Conservation (phyloP, 2,113 vertebrate genomes). For the Urocynchramus pylzowi region DNA sequence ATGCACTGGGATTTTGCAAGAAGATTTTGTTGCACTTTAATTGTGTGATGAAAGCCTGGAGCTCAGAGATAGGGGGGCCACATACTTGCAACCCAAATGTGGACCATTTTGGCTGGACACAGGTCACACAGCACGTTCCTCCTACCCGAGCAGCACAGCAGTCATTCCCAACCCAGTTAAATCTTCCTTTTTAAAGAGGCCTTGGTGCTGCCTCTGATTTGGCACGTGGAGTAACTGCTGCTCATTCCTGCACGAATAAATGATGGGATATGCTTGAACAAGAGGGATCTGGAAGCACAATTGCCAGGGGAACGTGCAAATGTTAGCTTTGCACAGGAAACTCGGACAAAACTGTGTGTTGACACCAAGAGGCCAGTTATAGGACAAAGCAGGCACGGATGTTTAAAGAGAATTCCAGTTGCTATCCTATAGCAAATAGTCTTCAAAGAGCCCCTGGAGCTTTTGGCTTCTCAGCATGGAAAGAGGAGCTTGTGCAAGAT, state of each 20-base stretch:
- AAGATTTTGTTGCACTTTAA: neutral
- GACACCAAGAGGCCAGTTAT: slow-evolving; percentile 54
- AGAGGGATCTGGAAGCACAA: slow-evolving; percentile 30
- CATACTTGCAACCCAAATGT: neutral
- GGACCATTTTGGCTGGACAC: neutral
- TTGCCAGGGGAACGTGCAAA: slow-evolving; percentile 48
- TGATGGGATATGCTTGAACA: slow-evolving; percentile 8
- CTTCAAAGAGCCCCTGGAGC: slow-evolving; percentile 72
- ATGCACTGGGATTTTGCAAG: neutral
- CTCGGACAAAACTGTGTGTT: slow-evolving; percentile 20
- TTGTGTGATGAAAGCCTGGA: neutral
- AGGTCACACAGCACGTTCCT: neutral
- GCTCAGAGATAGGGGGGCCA: neutral
- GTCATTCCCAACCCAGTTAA: neutral
- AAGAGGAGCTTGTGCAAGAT: slow-evolving; percentile 57
- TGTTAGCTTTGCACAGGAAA: slow-evolving; percentile 54
- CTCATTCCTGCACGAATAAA: slow-evolving; percentile 18
- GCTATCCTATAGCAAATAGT: slow-evolving; percentile 64
- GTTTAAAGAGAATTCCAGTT: slow-evolving; percentile 68
- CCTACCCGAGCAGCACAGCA: accelerated
- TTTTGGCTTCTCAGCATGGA: slow-evolving; percentile 65
- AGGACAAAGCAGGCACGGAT: slow-evolving; percentile 49
- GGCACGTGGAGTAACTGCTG: slow-evolving; percentile 12
- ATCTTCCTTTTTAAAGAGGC: neutral
- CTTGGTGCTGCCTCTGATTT: neutral